A percentile compares a stretch with the other conserved stretches of the same genome.
These are phyloP conservation scores for Amiota minor DNA, from an alignment of 2,888 invertebrate species.

Conservation along the genomic window DNA sequence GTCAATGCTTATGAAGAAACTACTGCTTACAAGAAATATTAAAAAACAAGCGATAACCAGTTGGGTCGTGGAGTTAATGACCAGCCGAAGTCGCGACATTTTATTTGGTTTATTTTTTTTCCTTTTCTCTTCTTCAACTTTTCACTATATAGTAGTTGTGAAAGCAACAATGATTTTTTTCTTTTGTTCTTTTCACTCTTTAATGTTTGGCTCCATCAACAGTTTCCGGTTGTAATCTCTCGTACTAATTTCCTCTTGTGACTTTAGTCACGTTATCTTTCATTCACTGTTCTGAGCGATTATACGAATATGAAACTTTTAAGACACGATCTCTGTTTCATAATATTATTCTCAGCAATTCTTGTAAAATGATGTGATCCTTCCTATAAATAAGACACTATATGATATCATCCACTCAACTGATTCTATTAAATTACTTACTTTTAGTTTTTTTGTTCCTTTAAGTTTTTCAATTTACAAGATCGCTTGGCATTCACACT, in stretches of 20 bases:
- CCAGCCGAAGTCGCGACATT: background rate
- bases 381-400: too few relatives aligned
- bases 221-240: conserved; percentile 26
- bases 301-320: too few relatives aligned
- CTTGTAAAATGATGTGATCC: background rate
- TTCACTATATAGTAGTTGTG: background rate
- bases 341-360: background rate
- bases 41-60: conserved; percentile 22
- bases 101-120: background rate
- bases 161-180: background rate
- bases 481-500: too few relatives aligned
- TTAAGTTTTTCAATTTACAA: background rate
- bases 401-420: background rate
- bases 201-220: background rate
- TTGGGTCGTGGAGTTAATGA: conserved; percentile 10
- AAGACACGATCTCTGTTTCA: background rate
- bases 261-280: conserved; percentile 17
- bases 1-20: conserved; percentile 26
- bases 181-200: background rate
- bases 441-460: background rate
- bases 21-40: conserved; percentile 7
- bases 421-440: background rate
- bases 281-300: background rate
- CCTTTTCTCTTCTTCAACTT: background rate
- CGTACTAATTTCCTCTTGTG: conserved; percentile 25